Evolutionary conservation across 2,797 vertebrate species (phyloP), one percentile per base, ranked within the genome.

Genomic region (Enteromius radiatus): DNA sequence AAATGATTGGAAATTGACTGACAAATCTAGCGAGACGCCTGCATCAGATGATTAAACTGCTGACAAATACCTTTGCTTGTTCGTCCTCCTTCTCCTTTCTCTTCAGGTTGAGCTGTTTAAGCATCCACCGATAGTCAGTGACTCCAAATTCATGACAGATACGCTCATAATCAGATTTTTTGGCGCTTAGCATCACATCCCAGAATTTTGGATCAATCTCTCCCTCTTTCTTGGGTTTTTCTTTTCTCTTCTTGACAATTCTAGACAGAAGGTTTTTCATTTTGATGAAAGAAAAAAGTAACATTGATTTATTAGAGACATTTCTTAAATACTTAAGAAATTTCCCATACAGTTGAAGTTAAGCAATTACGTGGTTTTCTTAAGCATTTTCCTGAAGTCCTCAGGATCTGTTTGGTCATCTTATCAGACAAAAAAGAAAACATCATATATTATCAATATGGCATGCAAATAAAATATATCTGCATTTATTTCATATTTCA

Each of bases 91-190:
- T 87, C 61, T 96, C 95, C 86, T 93, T 94, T 87, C 91, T 96
- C 87, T 97, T 86, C 86, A 95, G 90, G 64, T 95, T 96, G 61
- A 99, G 92, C 89, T 89, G 95, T 85, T 94, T 97, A 81, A 98
- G 90, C 96, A 98, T 92, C 88, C 96, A 95, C 23, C 97, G 95
- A 85, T 94, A 99, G 88, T 99, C 97, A 0, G 92, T 95, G 19
- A 98, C 88, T 8, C 97, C 97, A n/a, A 95, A 96, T n/a, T 97
- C 95, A 0, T 90, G 28, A 87, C 97, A 99, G 82, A 98, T 96
- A 80, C 89, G 94, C 90, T 99, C 97, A 26, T 97, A 98, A 86
- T 99, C 94, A 83, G 88, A 96, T 78, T 84, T 96, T 76, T 95
- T 94, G 8, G 96, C 95, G 0, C 92, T 89, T 83, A 98, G 73